Evolutionary conservation across 92 coral and sea anemone species (phyloP).

Genomic region (Diadumene lineata): DNA sequence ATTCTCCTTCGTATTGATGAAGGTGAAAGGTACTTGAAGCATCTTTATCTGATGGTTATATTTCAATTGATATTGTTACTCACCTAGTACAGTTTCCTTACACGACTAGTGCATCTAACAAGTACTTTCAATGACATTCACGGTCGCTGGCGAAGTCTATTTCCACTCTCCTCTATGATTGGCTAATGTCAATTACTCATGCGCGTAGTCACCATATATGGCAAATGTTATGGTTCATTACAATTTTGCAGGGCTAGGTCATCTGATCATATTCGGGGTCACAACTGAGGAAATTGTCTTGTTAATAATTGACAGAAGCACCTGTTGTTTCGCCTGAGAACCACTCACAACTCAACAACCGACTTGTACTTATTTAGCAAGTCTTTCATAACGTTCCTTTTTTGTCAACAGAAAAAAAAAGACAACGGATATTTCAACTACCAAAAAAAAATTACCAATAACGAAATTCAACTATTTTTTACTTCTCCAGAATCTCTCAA

Average conservation of each 20-base stretch:
- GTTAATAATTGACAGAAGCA: conserved; percentile 18
- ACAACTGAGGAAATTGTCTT: conserved; percentile 20
- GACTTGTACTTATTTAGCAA: conserved; percentile 52
- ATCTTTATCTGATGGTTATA: neutral
- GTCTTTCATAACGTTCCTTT: conserved; percentile 74
- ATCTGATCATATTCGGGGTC: conserved; percentile 38
- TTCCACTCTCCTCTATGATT: conserved; percentile 22
- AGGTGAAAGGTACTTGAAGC: neutral
- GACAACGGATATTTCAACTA: too few relatives aligned
- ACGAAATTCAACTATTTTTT: too few relatives aligned
- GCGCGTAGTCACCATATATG: conserved; percentile 18
- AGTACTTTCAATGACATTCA: conserved; percentile 23
- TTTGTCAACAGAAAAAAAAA: conserved; percentile 23
- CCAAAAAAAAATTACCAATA: too few relatives aligned
- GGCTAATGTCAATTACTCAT: conserved; percentile 43
- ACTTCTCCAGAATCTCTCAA: too few relatives aligned
- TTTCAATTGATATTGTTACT: neutral
- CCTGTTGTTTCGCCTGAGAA: conserved; percentile 24
- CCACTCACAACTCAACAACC: conserved; percentile 22
- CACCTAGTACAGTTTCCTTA: conserved; percentile 35
- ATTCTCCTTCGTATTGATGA: neutral
- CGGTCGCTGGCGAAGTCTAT: conserved; percentile 31
- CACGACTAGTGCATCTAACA: conserved; percentile 35
- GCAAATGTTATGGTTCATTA: conserved; percentile 19
- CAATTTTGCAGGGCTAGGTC: conserved; percentile 43